A percentile compares a stretch with the other conserved stretches of the same genome.
These are phyloP conservation scores for Percopsis omiscomaycus DNA, from an alignment of 2,797 vertebrate genomes.

Conservation along the genomic window DNA sequence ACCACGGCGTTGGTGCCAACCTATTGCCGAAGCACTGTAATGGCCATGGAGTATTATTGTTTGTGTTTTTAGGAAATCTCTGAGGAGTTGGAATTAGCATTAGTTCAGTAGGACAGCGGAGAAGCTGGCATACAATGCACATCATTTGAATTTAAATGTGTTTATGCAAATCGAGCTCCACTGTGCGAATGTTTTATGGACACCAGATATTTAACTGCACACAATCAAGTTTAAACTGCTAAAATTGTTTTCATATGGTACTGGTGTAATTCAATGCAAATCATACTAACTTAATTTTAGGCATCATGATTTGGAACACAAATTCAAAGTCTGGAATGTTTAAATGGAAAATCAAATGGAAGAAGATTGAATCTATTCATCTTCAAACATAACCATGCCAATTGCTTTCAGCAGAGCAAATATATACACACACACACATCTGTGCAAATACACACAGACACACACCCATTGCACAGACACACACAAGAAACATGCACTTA, in stretches of 20 bases:
- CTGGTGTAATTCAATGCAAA: slow-evolving; percentile 1
- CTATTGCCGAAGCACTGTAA: slow-evolving; percentile 26
- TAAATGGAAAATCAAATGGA: not conserved
- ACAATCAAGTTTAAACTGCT: slow-evolving; percentile 23
- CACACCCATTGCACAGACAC: not conserved
- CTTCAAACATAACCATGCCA: not conserved
- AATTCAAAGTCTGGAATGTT: not conserved
- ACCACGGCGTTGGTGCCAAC: not conserved
- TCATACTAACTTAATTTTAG: not conserved
- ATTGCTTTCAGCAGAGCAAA: not conserved
- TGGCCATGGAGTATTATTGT: slow-evolving; percentile 40
- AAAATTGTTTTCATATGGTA: slow-evolving; percentile 14
- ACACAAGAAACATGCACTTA: not conserved
- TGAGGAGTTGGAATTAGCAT: slow-evolving; percentile 42
- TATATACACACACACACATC: not conserved
- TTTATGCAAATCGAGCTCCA: slow-evolving; percentile 48
- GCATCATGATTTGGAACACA: not conserved
- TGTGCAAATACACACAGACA: not conserved
- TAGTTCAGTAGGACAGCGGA: slow-evolving; percentile 34
- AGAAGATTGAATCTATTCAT: not conserved
- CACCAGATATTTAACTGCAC: slow-evolving; percentile 29
- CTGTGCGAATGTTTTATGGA: slow-evolving; percentile 40
- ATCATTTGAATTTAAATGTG: slow-evolving; percentile 55
- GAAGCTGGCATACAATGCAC: slow-evolving; percentile 18
- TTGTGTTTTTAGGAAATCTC: slow-evolving; percentile 48